Evolutionary conservation across 2,797 vertebrate species (phyloP).

Genomic region (Typhlichthys subterraneus): DNA sequence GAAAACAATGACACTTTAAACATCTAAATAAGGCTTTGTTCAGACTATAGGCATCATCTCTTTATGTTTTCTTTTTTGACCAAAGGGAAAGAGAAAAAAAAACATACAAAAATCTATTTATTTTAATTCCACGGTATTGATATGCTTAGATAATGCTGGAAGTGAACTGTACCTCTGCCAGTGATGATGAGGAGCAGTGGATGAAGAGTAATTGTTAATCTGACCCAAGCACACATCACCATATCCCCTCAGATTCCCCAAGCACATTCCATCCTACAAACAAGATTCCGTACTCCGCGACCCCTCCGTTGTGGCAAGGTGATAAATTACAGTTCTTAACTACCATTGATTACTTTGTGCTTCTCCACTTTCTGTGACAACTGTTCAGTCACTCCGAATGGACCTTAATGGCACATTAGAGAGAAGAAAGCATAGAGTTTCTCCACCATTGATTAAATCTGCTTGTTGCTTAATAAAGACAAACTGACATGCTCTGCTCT

Average conservation of each 20-base stretch:
- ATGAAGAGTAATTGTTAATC: slow-evolving; percentile 84
- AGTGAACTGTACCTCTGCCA: slow-evolving; percentile 78
- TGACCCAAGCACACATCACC: slow-evolving; percentile 59
- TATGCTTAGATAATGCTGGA: slow-evolving; percentile 80
- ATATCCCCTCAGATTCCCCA: slow-evolving; percentile 61
- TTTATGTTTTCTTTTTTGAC: slow-evolving; percentile 47
- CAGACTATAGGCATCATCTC: slow-evolving; percentile 43
- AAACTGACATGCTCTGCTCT: slow-evolving; percentile 77
- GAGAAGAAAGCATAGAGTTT: slow-evolving; percentile 79
- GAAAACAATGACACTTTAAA: no score
- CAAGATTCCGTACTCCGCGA: slow-evolving; percentile 69
- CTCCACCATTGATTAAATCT: slow-evolving; percentile 80
- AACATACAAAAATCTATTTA: slow-evolving; percentile 74
- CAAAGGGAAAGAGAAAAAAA: slow-evolving; percentile 40
- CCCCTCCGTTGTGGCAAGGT: slow-evolving; percentile 92
- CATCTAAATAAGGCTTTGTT: slow-evolving; percentile 12
- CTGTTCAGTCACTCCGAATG: slow-evolving; percentile 92
- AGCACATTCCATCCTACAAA: slow-evolving; percentile 53
- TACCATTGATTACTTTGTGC: slow-evolving; percentile 96
- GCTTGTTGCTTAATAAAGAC: slow-evolving; percentile 86
- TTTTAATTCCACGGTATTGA: slow-evolving; percentile 81
- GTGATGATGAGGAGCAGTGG: slow-evolving; percentile 75
- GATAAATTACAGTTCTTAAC: slow-evolving; percentile 99
- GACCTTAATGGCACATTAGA: slow-evolving; percentile 92
- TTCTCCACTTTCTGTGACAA: slow-evolving; percentile 90